phyloP scores from a whole-genome alignment of 1,140 invertebrate species.

The Andrena cerasifolii region DNA sequence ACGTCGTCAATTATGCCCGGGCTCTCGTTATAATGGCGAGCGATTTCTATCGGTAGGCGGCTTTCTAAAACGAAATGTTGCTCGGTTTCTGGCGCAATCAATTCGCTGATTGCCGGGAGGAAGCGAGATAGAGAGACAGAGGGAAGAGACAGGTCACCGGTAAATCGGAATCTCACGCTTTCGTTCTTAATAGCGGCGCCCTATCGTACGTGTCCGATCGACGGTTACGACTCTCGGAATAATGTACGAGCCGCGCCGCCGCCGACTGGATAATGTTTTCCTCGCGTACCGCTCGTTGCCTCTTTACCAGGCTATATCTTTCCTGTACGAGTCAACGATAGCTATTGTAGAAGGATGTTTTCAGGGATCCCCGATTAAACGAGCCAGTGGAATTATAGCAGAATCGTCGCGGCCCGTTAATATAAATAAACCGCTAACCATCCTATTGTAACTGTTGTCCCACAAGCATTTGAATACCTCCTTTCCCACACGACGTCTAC shows the following conservation, averaged over 20 bases:
- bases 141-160: not conserved
- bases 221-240: slow-evolving; percentile 2
- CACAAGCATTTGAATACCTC: too few relatives aligned
- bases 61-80: slow-evolving; percentile 56
- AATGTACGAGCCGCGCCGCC: slow-evolving; percentile 5
- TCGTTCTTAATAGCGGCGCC: slow-evolving; percentile 45
- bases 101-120: slow-evolving; percentile 47
- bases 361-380: not conserved
- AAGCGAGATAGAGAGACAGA: not conserved
- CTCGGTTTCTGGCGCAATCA: slow-evolving; percentile 51
- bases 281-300: not conserved
- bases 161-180: slow-evolving; percentile 60
- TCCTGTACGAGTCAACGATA: not conserved
- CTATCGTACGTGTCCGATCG: slow-evolving; percentile 40
- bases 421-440: too few relatives aligned
- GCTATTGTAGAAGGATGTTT: too few relatives aligned
- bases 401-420: too few relatives aligned
- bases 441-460: too few relatives aligned
- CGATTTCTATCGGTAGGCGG: slow-evolving; percentile 55
- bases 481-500: too few relatives aligned
- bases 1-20: slow-evolving; percentile 55
- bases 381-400: too few relatives aligned
- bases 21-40: slow-evolving; percentile 33
- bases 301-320: slow-evolving; percentile 15
- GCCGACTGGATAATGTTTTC: slow-evolving; percentile 17